Evolutionary conservation across 2,888 invertebrate genomes (phyloP), one percentile per base, ranked within the genome.

Genomic region (Drosophila paranaensis): DNA sequence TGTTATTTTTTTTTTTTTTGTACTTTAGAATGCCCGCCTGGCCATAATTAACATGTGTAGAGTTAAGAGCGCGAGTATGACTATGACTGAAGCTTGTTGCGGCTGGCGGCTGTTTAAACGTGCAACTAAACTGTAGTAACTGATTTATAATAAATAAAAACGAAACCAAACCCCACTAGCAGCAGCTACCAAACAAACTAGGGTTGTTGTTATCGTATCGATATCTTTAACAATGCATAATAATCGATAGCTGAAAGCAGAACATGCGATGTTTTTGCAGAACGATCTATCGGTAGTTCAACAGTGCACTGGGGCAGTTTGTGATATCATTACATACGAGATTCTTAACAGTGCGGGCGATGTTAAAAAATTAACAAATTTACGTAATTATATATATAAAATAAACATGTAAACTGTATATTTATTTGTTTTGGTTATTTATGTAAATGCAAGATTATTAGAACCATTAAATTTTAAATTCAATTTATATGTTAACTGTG

Each of bases 131-230:
- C 69, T 60, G 71, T 64, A 66, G 67, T 79, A 78, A 84, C 89
- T 78, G 76, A 89, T 89, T 83, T 89, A 90, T 86, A 82, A 88
- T 77, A 82, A 82, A 88, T 87, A 89, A 84, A 84, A 82, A 74
- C 82, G 56, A 72, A 79, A 80, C 74, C 78, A 81, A 82, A 83
- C 81, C 77, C 76, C 67, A 74, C 77, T 63, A 68, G 68, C 72
- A 80, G 80, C 77, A 77, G 62, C 77, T 71, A 80, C 66, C 72
- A 77, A 77, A 77, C 77, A 80, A 80, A 77, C 81, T 76, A 80
- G 80, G 77, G 80, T 75, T 77, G 80, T 77, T 75, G 71, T 71
- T 71, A 67, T 66, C 51, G n/a, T 77, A 80, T 76, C 77, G 76
- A 73, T 76, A 74, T 39, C n/a, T 37, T 11, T 6, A 27, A 16